Percentiles rank a stretch among this genome's conserved stretches.
Conservation (phyloP, 2,888 invertebrate species). For the Electrophaes corylata region DNA sequence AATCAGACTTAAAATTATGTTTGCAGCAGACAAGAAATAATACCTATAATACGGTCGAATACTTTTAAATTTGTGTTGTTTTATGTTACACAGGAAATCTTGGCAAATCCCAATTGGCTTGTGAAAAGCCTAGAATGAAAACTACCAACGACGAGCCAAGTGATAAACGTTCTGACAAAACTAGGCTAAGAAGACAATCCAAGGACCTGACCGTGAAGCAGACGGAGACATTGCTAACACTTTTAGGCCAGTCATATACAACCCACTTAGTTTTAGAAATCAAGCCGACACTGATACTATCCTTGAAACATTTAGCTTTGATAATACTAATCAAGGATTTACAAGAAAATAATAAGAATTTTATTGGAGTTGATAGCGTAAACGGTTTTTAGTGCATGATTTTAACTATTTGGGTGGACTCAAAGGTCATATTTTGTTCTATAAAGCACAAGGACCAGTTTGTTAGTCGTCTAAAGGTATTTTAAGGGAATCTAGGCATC, state of each 20-base stretch:
- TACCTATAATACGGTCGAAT: no score
- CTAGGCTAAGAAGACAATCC: conserved; percentile 3
- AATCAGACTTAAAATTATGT: no score
- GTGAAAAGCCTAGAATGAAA: no score
- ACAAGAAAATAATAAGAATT: conserved; percentile 47
- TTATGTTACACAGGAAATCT: neutral
- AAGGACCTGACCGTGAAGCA: neutral
- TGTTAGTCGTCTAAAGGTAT: no score
- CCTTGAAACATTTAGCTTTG: conserved; percentile 39
- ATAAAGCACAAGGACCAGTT: no score
- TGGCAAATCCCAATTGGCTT: neutral
- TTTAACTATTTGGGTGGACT: no score
- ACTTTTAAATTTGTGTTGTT: neutral
- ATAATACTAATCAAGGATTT: conserved; percentile 49
- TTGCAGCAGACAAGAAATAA: no score
- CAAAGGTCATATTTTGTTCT: no score
- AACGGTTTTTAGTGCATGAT: no score
- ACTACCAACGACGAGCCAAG: no score
- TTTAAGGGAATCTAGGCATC: no score
- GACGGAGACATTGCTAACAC: neutral
- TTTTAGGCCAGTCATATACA: neutral
- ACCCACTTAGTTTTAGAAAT: conserved; percentile 12
- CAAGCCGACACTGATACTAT: conserved; percentile 40
- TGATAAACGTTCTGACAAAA: no score
- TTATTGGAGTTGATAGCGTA: conserved; percentile 55